Conservation (phyloP, 1,140 invertebrate genomes). For the Lysiphlebus fabarum region DNA sequence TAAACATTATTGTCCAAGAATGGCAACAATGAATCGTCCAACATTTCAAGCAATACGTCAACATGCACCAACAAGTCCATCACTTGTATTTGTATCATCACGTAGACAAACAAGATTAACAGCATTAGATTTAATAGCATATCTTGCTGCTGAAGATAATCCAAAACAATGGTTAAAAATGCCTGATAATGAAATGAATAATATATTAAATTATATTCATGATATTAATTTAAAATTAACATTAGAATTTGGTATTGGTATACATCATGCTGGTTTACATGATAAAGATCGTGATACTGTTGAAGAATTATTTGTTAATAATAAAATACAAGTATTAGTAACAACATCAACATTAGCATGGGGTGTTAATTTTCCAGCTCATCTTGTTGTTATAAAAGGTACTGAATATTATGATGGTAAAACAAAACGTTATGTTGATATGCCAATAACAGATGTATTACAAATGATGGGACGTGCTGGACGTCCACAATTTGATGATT, state of each 20-base stretch:
- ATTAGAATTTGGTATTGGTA: slow-evolving; percentile 94
- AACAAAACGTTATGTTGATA: slow-evolving; percentile 93
- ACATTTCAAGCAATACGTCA: slow-evolving; percentile 92
- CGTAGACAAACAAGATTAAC: slow-evolving; percentile 94
- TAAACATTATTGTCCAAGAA: slow-evolving; percentile 97
- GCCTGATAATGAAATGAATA: slow-evolving; percentile 78
- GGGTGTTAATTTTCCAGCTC: slow-evolving; percentile 98
- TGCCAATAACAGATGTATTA: slow-evolving; percentile 97
- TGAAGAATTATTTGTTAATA: slow-evolving; percentile 94
- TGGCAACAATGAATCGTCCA: slow-evolving; percentile 99
- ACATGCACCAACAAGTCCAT: slow-evolving; percentile 87
- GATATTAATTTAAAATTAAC: slow-evolving; percentile 93
- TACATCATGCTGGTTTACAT: slow-evolving; percentile 95
- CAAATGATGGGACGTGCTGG: slow-evolving; percentile 99
- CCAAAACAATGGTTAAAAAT: slow-evolving; percentile 95
- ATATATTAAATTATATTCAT: slow-evolving; percentile 71
- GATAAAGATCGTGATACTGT: slow-evolving; percentile 88
- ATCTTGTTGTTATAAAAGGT: slow-evolving; percentile 78
- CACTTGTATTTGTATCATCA: slow-evolving; percentile 96
- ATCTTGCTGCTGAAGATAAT: slow-evolving; percentile 84
- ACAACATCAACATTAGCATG: slow-evolving; percentile 97
- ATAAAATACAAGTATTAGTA: slow-evolving; percentile 97
- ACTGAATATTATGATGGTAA: slow-evolving; percentile 99
- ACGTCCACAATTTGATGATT: slow-evolving; percentile 91
- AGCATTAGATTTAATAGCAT: slow-evolving; percentile 93